phyloP scores from a whole-genome alignment of 2,113 vertebrate genomes.

The Petrocephalus microphthalmus region DNA sequence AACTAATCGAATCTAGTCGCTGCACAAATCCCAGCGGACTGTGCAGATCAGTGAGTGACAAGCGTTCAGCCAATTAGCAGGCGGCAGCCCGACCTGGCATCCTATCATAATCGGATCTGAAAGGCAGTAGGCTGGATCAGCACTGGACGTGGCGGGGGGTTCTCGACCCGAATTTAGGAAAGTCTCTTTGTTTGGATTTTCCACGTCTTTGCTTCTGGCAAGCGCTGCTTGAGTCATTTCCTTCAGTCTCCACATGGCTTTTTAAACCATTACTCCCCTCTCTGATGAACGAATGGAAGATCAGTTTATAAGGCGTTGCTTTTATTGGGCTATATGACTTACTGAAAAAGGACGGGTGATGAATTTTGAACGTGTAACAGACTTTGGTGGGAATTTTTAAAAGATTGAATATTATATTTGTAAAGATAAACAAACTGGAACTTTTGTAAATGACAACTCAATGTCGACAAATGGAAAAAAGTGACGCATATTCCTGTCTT shows the following conservation, averaged over 20 bases:
- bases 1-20: constrained; percentile 36
- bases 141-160: not conserved
- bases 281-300: not conserved
- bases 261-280: not conserved
- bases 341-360: not conserved
- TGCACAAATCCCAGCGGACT: constrained; percentile 31
- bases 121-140: constrained; percentile 31
- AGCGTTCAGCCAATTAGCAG: constrained; percentile 39
- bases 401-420: not conserved
- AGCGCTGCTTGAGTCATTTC: not conserved
- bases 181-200: constrained; percentile 55
- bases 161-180: constrained; percentile 33
- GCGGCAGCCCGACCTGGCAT: not conserved
- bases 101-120: constrained; percentile 39
- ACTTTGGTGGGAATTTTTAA: not conserved
- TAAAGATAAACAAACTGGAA: not conserved
- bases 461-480: not conserved
- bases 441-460: not conserved
- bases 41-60: constrained; percentile 32
- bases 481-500: not conserved
- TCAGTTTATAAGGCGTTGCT: not conserved
- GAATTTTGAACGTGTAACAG: not conserved
- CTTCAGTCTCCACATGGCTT: constrained; percentile 6
- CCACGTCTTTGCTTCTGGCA: not conserved
- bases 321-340: not conserved